Percentiles rank a stretch among this genome's conserved stretches.
These are phyloP conservation scores for Hylyphantes graminicola DNA, from an alignment of 1,140 invertebrate genomes.

Conservation along the genomic window DNA sequence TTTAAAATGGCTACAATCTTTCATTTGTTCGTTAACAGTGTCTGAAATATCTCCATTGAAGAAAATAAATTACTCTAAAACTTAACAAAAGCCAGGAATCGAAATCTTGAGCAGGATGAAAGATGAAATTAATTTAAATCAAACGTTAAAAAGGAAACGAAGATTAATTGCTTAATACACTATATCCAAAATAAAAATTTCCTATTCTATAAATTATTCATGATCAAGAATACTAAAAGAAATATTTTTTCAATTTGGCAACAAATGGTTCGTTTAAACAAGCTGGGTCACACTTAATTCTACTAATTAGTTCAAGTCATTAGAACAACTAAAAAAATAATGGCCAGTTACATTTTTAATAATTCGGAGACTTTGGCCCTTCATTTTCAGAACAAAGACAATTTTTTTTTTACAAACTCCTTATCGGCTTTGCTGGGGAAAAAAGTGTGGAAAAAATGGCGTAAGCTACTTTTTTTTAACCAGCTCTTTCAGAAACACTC, in stretches of 20 bases:
- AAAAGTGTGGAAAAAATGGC: background rate
- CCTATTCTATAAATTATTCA: slow-evolving; percentile 11
- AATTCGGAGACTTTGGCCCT: slow-evolving; percentile 38
- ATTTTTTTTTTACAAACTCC: background rate
- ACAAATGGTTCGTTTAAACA: background rate
- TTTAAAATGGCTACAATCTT: too few relatives aligned
- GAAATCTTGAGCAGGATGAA: too few relatives aligned
- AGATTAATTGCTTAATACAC: too few relatives aligned
- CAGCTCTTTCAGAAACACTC: background rate
- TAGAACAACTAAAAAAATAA: slow-evolving; percentile 11
- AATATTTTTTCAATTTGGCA: slow-evolving; percentile 14
- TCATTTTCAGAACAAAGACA: slow-evolving; percentile 34
- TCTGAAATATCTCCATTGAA: too few relatives aligned
- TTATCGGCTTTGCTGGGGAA: slow-evolving; percentile 30
- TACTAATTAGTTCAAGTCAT: slow-evolving; percentile 24
- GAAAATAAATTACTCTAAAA: too few relatives aligned
- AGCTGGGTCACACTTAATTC: slow-evolving; percentile 25
- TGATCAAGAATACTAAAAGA: slow-evolving; percentile 24
- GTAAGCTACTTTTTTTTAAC: background rate
- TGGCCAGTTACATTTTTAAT: slow-evolving; percentile 30
- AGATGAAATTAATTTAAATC: too few relatives aligned
- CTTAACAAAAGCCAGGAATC: too few relatives aligned
- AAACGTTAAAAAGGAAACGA: too few relatives aligned
- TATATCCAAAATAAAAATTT: background rate
- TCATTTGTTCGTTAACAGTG: too few relatives aligned